Evolutionary conservation across 2,797 vertebrate species (phyloP).

Genomic region (Sebastes iracundus): DNA sequence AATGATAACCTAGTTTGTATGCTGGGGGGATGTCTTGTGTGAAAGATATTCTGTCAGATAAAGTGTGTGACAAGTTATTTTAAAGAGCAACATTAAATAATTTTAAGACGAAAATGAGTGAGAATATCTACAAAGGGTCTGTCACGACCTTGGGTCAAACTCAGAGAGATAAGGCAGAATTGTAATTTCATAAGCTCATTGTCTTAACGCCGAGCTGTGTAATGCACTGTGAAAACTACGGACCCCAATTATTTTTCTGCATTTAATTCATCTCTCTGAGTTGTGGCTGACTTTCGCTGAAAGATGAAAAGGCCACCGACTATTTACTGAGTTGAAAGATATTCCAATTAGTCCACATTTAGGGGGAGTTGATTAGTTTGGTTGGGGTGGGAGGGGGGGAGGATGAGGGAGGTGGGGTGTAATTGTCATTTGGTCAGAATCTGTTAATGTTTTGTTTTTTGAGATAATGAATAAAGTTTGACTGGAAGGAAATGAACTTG

Average conservation of each 20-base stretch:
- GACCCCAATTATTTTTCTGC: slow-evolving; percentile 42
- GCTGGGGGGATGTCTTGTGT: slow-evolving; percentile 24
- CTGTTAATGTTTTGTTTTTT: slow-evolving; percentile 40
- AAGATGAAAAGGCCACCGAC: slow-evolving; percentile 40
- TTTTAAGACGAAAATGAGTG: slow-evolving; percentile 1
- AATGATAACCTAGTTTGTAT: slow-evolving; percentile 51
- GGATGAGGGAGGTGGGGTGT: not conserved
- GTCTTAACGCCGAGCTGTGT: slow-evolving; percentile 30
- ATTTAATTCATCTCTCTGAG: slow-evolving; percentile 42
- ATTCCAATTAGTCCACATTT: slow-evolving; percentile 53
- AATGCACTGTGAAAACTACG: slow-evolving; percentile 52
- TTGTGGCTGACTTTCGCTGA: slow-evolving; percentile 23
- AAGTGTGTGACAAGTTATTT: slow-evolving; percentile 18
- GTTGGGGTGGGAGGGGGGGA: not conserved
- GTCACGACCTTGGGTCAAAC: slow-evolving; percentile 21
- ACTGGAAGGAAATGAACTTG: slow-evolving; percentile 22
- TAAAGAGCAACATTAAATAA: not conserved
- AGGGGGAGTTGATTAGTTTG: slow-evolving; percentile 34
- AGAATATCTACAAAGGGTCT: slow-evolving; percentile 12
- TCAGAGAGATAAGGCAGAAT: slow-evolving; percentile 7
- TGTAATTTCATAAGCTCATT: slow-evolving; percentile 30
- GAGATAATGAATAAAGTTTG: slow-evolving; percentile 69
- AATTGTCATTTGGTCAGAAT: slow-evolving; percentile 60
- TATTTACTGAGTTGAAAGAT: slow-evolving; percentile 57
- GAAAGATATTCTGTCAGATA: slow-evolving; percentile 7